Evolutionary conservation across 2,888 invertebrate genomes (phyloP).

Genomic region (Fragum whitleyi): DNA sequence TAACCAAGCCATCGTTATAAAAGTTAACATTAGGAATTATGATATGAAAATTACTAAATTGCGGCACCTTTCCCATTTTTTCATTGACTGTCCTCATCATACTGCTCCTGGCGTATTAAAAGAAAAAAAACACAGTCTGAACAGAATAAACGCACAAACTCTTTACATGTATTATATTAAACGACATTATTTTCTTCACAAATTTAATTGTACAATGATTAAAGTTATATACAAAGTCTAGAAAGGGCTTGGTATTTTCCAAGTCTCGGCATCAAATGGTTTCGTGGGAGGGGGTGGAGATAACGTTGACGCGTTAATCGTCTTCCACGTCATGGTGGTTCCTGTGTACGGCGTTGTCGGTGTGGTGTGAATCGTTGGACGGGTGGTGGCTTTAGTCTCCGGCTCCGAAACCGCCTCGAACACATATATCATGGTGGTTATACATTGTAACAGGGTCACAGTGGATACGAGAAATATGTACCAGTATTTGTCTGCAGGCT

Average conservation of each 20-base stretch:
- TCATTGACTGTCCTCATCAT: too few relatives aligned
- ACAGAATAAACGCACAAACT: too few relatives aligned
- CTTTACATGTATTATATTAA: too few relatives aligned
- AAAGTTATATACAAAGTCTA: neutral
- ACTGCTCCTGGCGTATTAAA: too few relatives aligned
- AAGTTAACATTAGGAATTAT: too few relatives aligned
- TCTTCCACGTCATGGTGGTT: constrained; percentile 55
- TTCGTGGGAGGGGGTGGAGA: constrained; percentile 1
- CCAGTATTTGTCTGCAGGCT: constrained; percentile 82
- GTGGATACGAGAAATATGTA: constrained; percentile 78
- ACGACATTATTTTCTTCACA: too few relatives aligned
- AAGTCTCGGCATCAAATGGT: neutral
- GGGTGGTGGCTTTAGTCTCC: constrained; percentile 42
- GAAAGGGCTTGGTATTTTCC: constrained; percentile 10
- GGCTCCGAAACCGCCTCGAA: constrained; percentile 68
- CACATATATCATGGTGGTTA: constrained; percentile 81
- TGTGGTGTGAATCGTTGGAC: constrained; percentile 33
- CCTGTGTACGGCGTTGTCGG: constrained; percentile 35
- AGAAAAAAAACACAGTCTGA: too few relatives aligned
- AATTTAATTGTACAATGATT: too few relatives aligned
- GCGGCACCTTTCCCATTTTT: too few relatives aligned
- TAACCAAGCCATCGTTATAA: too few relatives aligned
- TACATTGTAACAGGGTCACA: constrained; percentile 80
- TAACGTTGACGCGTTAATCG: constrained; percentile 55
- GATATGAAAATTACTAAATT: too few relatives aligned